These are phyloP conservation scores for Leptopilina boulardi DNA, from an alignment of 1,140 invertebrate species.

Conservation along the genomic window DNA sequence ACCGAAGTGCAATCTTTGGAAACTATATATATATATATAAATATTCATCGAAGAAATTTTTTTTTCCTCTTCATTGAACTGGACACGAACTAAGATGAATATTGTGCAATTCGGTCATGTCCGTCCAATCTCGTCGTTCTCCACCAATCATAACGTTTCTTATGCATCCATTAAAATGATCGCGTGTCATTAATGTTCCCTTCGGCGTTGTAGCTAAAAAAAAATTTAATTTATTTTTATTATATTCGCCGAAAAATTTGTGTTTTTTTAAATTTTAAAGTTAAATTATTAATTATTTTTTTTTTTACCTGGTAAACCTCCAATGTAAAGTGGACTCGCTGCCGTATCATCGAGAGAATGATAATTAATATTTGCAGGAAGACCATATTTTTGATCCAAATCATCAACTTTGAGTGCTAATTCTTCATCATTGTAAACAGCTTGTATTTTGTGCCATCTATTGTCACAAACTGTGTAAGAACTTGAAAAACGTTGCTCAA, in stretches of 20 bases:
- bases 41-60: constrained; percentile 49
- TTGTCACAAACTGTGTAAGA: constrained; percentile 88
- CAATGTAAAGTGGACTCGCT: constrained; percentile 85
- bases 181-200: constrained; percentile 81
- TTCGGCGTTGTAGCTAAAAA: constrained; percentile 81
- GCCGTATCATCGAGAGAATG: constrained; percentile 61
- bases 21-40: constrained; percentile 40
- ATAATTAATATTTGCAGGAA: constrained; percentile 73
- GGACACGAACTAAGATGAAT: constrained; percentile 92
- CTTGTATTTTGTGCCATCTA: constrained; percentile 89
- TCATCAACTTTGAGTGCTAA: constrained; percentile 86
- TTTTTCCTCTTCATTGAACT: constrained; percentile 68
- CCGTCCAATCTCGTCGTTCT: constrained; percentile 86
- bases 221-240: constrained; percentile 40
- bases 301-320: constrained; percentile 86
- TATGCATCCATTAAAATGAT: constrained; percentile 95
- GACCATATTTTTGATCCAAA: constrained; percentile 75
- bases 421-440: constrained; percentile 82
- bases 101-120: constrained; percentile 88
- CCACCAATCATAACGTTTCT: constrained; percentile 86
- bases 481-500: constrained; percentile 79
- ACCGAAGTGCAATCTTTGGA: constrained; percentile 68
- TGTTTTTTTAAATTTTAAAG: too few relatives aligned
- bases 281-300: background rate
- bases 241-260: background rate